A percentile compares a stretch with the other conserved stretches of the same genome.
Evolutionary conservation across 2,113 vertebrate genomes (phyloP).

Genomic region (Apodemus speciosus): DNA sequence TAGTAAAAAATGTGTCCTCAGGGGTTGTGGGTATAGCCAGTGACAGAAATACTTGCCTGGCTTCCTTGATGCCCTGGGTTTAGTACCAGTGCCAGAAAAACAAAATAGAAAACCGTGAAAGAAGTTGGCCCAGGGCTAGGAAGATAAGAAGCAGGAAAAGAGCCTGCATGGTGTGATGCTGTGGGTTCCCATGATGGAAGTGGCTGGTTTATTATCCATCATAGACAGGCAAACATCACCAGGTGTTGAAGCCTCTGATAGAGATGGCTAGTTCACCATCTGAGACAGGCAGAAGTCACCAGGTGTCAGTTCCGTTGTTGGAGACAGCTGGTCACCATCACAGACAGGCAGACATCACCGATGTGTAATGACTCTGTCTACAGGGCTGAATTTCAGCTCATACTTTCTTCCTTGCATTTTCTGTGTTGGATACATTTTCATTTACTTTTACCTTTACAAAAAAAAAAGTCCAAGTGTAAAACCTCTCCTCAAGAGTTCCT

Average conservation of each 20-base stretch:
- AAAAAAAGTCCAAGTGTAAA: not conserved
- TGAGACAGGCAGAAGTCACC: not conserved
- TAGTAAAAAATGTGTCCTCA: not conserved
- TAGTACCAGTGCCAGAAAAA: not conserved
- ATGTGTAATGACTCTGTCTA: accelerated
- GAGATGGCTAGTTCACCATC: not conserved
- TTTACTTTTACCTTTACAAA: conserved; percentile 14
- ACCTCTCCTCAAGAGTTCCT: not conserved
- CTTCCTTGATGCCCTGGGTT: not conserved
- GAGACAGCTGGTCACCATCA: not conserved
- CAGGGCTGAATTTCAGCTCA: not conserved
- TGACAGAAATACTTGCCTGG: not conserved
- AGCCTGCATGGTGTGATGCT: not conserved
- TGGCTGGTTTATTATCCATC: not conserved
- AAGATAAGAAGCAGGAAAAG: not conserved
- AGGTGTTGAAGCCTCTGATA: not conserved
- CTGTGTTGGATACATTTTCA: not conserved
- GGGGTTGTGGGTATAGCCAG: not conserved
- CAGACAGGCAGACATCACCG: not conserved
- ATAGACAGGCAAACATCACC: not conserved
- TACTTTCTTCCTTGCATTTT: not conserved
- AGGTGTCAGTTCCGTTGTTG: not conserved
- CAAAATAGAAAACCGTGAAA: not conserved
- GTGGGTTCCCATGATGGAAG: not conserved
- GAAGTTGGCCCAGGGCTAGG: not conserved